These are phyloP conservation scores for Drosophila repletoides DNA, from an alignment of 1,140 invertebrate species.

Conservation along the genomic window DNA sequence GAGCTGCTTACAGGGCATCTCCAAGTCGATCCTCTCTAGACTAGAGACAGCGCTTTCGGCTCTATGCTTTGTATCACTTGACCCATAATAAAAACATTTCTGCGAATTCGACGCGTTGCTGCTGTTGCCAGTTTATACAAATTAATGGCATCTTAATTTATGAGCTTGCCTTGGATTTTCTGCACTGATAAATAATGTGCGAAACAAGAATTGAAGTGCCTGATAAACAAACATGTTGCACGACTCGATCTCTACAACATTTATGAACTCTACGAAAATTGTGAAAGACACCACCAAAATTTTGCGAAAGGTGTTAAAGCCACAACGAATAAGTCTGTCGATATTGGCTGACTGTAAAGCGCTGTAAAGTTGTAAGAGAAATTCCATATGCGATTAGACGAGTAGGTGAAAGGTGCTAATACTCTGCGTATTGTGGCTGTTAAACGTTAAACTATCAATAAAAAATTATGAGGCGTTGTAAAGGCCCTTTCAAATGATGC, in stretches of 20 bases:
- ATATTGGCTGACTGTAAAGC: not conserved
- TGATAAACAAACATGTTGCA: slow-evolving; percentile 42
- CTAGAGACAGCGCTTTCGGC: no score
- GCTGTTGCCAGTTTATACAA: slow-evolving; percentile 18
- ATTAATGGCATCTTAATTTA: slow-evolving; percentile 56
- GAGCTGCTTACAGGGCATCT: not conserved
- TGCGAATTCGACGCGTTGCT: slow-evolving; percentile 31
- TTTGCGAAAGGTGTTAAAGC: slow-evolving; percentile 15
- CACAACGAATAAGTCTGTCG: not conserved
- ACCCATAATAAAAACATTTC: slow-evolving; percentile 54
- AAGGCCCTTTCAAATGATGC: not conserved
- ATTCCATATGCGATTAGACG: not conserved
- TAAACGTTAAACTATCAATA: not conserved
- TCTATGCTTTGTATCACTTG: slow-evolving; percentile 19
- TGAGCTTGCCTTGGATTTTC: slow-evolving; percentile 39
- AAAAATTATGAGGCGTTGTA: not conserved
- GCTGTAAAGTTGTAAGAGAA: slow-evolving; percentile 20
- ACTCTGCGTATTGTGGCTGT: not conserved
- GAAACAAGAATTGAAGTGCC: slow-evolving; percentile 25
- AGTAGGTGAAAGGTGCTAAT: slow-evolving; percentile 36
- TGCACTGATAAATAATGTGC: slow-evolving; percentile 51
- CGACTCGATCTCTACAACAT: not conserved
- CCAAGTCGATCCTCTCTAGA: not conserved
- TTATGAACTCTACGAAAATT: no score
- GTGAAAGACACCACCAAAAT: not conserved